These are phyloP conservation scores for Drosophila chauvacae DNA, from an alignment of 1,140 invertebrate genomes.

Conservation along the genomic window DNA sequence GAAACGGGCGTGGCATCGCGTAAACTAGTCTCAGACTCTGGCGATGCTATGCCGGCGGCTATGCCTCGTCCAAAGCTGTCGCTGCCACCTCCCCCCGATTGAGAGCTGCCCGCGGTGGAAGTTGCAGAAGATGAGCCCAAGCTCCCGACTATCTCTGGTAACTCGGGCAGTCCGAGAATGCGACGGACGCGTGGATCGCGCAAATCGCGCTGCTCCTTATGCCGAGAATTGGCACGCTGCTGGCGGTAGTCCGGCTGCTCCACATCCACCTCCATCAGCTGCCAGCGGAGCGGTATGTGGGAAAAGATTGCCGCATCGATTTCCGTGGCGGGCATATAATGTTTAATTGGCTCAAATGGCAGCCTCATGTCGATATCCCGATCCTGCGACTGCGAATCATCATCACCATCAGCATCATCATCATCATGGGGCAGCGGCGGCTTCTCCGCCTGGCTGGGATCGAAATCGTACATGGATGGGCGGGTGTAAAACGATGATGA, in stretches of 20 bases:
- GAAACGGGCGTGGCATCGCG: conserved; percentile 56
- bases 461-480: conserved; percentile 72
- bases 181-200: conserved; percentile 90
- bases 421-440: conserved; percentile 10
- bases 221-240: conserved; percentile 87
- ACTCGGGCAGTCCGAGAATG: conserved; percentile 87
- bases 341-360: conserved; percentile 91
- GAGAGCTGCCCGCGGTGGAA: neutral
- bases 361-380: conserved; percentile 90
- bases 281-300: conserved; percentile 90
- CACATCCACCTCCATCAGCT: conserved; percentile 87
- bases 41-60: conserved; percentile 54
- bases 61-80: conserved; percentile 11
- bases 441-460: conserved; percentile 39
- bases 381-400: neutral
- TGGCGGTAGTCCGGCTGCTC: conserved; percentile 90
- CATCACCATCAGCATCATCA: neutral
- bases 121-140: neutral
- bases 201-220: conserved; percentile 88
- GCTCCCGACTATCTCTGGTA: conserved; percentile 3
- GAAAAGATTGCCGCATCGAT: conserved; percentile 92
- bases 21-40: conserved; percentile 27
- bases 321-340: conserved; percentile 92
- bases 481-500: conserved; percentile 54
- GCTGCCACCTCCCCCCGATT: neutral